These are phyloP conservation scores for Holothuria leucospilota DNA, from an alignment of 53 echinoderm and acorn worm species.

Conservation along the genomic window DNA sequence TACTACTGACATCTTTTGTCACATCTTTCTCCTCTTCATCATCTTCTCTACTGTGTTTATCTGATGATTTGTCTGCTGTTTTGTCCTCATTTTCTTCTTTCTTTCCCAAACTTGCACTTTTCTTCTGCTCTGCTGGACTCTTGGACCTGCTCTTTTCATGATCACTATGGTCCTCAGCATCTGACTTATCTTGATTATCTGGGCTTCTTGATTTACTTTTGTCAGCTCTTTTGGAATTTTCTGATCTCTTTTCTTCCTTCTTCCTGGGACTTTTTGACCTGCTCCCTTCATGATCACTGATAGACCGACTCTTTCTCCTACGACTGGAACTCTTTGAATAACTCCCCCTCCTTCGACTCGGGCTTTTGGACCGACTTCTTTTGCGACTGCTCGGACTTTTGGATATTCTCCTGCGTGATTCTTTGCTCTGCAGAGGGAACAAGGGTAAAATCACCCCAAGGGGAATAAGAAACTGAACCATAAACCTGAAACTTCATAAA, in stretches of 20 bases:
- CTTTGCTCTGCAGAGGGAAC: slow-evolving; percentile 42
- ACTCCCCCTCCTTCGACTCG: slow-evolving; percentile 1
- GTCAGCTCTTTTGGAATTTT: background rate
- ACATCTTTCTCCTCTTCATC: slow-evolving; percentile 5
- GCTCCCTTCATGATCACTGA: background rate
- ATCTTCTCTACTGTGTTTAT: background rate
- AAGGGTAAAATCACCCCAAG: background rate
- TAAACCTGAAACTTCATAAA: too few species aligned
- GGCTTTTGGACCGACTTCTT: slow-evolving; percentile 12
- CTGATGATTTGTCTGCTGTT: background rate
- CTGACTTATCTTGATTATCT: background rate
- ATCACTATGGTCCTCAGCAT: background rate
- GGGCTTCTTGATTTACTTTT: slow-evolving; percentile 28
- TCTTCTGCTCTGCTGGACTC: slow-evolving; percentile 4
- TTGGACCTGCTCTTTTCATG: slow-evolving; percentile 11
- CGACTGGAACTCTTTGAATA: slow-evolving; percentile 1
- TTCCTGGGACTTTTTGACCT: slow-evolving; percentile 23
- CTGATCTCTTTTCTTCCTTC: background rate
- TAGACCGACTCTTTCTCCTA: slow-evolving; percentile 4
- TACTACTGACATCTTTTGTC: background rate
- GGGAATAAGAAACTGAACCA: too few species aligned
- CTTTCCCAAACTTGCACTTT: background rate
- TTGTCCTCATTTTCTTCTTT: slow-evolving; percentile 14
- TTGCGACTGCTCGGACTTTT: slow-evolving; percentile 11
- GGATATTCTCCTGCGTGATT: background rate